Evolutionary conservation across 2,113 vertebrate species (phyloP).

Genomic region (Pardalotus punctatus): DNA sequence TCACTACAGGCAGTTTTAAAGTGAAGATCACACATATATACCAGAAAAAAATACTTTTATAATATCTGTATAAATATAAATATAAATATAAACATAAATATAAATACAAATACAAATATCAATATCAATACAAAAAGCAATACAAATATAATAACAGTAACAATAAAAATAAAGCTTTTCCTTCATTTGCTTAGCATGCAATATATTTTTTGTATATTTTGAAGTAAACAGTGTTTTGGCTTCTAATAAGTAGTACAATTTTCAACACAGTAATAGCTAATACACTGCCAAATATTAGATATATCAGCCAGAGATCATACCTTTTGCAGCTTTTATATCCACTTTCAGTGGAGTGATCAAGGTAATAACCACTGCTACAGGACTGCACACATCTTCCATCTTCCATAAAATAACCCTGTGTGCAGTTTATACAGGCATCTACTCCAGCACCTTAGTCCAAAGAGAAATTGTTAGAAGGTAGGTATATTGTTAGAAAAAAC

Average conservation of each 20-base stretch:
- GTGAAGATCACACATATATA: not conserved
- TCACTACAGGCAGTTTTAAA: not conserved
- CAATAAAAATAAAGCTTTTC: not conserved
- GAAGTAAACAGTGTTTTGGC: not conserved
- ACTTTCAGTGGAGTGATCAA: conserved; percentile 82
- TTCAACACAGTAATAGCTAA: not conserved
- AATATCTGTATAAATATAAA: not conserved
- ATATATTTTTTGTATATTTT: not conserved
- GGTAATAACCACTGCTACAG: conserved; percentile 86
- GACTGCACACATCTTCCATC: conserved; percentile 89
- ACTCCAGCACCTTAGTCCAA: conserved; percentile 83
- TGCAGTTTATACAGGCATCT: conserved; percentile 90
- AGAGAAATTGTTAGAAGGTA: not conserved
- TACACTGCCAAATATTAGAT: not conserved
- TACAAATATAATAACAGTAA: too few relatives aligned
- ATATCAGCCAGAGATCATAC: conserved; percentile 29
- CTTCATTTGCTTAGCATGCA: not conserved
- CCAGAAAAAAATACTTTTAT: not conserved
- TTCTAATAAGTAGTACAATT: not conserved
- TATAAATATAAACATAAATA: too few relatives aligned
- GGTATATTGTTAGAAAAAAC: not conserved
- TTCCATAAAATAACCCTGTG: conserved; percentile 87
- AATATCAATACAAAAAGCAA: too few relatives aligned
- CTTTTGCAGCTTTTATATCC: conserved; percentile 88
- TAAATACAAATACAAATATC: too few relatives aligned